These are phyloP conservation scores for Penaeus monodon DNA, from an alignment of 2,888 invertebrate species.

Conservation along the genomic window DNA sequence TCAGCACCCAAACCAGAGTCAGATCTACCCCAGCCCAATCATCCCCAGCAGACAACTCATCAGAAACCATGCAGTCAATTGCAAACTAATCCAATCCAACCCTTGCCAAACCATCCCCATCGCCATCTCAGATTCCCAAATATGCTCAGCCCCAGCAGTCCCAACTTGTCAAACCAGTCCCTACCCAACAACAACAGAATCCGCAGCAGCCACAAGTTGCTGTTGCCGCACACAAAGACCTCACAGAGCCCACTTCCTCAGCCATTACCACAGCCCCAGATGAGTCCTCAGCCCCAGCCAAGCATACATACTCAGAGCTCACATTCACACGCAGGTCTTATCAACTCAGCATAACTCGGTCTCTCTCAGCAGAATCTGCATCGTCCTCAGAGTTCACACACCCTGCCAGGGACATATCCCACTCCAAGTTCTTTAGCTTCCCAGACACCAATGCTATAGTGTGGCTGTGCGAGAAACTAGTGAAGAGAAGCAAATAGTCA, in stretches of 20 bases:
- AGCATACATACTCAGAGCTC: not conserved
- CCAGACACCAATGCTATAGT: constrained; percentile 12
- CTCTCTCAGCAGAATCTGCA: not conserved
- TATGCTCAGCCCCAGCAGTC: not conserved
- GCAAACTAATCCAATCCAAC: constrained; percentile 16
- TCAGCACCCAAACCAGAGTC: not conserved
- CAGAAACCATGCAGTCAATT: not conserved
- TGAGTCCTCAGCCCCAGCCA: not conserved
- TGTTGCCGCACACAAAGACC: too few relatives aligned
- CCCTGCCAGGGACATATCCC: not conserved
- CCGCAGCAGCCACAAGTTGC: not conserved
- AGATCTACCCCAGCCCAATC: constrained; percentile 5
- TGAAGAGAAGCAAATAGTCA: constrained; percentile 30
- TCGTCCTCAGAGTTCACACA: not conserved
- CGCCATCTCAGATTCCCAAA: not conserved
- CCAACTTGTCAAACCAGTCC: not conserved
- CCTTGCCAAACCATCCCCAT: not conserved
- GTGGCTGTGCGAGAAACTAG: constrained; percentile 22
- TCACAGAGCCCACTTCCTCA: not conserved
- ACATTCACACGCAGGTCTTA: not conserved
- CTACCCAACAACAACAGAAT: not conserved
- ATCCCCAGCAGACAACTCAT: constrained; percentile 14
- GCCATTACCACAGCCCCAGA: not conserved
- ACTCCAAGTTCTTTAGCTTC: not conserved
- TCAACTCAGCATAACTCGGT: not conserved